These are phyloP conservation scores for Lasioglossum malachurum DNA, from an alignment of 2,888 invertebrate genomes.

Conservation along the genomic window DNA sequence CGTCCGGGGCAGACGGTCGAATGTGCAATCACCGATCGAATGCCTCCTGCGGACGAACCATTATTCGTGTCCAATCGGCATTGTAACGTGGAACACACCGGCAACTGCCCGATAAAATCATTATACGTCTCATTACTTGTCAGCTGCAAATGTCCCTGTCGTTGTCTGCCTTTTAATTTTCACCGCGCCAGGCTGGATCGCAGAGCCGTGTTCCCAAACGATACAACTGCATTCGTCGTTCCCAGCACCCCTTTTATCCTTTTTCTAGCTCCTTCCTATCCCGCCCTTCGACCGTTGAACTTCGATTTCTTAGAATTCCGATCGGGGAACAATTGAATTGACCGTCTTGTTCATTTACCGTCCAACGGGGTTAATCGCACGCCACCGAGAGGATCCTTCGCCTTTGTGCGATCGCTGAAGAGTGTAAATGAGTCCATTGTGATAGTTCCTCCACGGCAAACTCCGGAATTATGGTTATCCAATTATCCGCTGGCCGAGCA, in stretches of 20 bases:
- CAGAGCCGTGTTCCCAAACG: conserved; percentile 41
- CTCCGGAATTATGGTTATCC: conserved; percentile 1
- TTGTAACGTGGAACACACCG: conserved; percentile 74
- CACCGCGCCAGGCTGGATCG: conserved; percentile 51
- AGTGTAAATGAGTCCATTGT: conserved; percentile 19
- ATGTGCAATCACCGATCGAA: conserved; percentile 75
- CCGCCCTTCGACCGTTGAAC: background rate
- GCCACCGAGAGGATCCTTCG: background rate
- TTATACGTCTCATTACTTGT: conserved; percentile 79
- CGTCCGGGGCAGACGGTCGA: conserved; percentile 70
- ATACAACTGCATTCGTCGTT: background rate
- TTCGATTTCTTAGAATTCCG: conserved; percentile 28
- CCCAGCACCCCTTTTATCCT: background rate
- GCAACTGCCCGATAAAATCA: conserved; percentile 79
- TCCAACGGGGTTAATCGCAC: background rate
- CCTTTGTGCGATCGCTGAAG: conserved; percentile 6
- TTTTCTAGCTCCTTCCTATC: background rate
- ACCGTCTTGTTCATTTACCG: conserved; percentile 5
- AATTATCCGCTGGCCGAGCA: background rate
- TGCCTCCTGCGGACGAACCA: conserved; percentile 71
- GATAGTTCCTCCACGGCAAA: background rate
- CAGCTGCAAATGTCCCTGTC: conserved; percentile 71
- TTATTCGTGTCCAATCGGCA: conserved; percentile 79
- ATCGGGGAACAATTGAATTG: conserved; percentile 11
- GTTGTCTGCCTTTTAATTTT: conserved; percentile 74